Percentiles rank a stretch among this genome's conserved stretches.
Conservation (phyloP, 2,113 vertebrate genomes). For the Platichthys stellatus region DNA sequence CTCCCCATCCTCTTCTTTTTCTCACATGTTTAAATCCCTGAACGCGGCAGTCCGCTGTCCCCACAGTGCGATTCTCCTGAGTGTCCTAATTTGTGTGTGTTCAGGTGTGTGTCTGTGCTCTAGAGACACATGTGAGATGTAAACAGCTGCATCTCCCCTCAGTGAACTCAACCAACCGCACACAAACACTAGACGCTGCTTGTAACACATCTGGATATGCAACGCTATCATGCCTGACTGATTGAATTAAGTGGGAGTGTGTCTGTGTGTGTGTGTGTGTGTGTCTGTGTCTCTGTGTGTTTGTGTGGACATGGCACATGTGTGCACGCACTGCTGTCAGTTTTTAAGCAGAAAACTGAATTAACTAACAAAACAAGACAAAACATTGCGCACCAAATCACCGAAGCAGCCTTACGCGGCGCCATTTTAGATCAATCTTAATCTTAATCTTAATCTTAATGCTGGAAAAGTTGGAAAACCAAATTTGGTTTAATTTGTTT, state of each 20-base stretch:
- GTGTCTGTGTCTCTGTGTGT: too few relatives aligned
- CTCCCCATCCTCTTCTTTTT: background rate
- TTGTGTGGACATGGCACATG: too few relatives aligned
- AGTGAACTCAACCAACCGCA: background rate
- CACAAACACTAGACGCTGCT: constrained; percentile 28
- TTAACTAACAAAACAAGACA: too few relatives aligned
- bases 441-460: too few relatives aligned
- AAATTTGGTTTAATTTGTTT: too few relatives aligned
- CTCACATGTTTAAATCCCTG: constrained; percentile 29
- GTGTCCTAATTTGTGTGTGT: constrained; percentile 36
- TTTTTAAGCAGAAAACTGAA: too few relatives aligned
- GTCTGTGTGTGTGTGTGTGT: constrained; percentile 5
- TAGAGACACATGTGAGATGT: constrained; percentile 35
- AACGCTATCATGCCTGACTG: constrained; percentile 15
- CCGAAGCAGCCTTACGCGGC: too few relatives aligned
- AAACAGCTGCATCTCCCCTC: constrained; percentile 50
- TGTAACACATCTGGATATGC: constrained; percentile 17
- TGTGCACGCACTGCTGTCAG: too few relatives aligned
- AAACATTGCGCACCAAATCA: too few relatives aligned
- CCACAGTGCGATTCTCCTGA: constrained; percentile 42
- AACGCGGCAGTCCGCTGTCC: constrained; percentile 20
- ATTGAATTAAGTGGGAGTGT: constrained; percentile 34
- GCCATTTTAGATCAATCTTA: too few relatives aligned
- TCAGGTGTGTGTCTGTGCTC: constrained; percentile 54
- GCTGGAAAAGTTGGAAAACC: too few relatives aligned